Conservation (phyloP, 2,797 vertebrate species). For the Knipowitschia caucasica region DNA sequence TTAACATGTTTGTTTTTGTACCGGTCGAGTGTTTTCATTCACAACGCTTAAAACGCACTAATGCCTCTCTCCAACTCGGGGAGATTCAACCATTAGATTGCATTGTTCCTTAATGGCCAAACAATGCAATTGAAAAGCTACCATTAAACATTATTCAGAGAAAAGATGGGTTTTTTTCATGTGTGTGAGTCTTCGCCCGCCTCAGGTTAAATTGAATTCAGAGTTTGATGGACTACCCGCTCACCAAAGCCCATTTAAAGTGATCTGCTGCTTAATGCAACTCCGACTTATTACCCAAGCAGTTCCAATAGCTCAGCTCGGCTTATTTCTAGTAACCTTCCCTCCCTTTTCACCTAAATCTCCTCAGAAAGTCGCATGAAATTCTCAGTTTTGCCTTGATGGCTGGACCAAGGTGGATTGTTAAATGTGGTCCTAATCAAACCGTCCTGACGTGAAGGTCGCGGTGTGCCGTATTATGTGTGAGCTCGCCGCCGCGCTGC, state of each 20-base stretch:
- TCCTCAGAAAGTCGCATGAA: slow-evolving; percentile 31
- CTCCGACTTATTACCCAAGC: slow-evolving; percentile 53
- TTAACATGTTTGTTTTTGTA: background rate
- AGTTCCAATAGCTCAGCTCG: slow-evolving; percentile 54
- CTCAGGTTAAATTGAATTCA: slow-evolving; percentile 57
- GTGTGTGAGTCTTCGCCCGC: slow-evolving; percentile 34
- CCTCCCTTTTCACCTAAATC: slow-evolving; percentile 44
- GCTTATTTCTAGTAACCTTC: slow-evolving; percentile 54
- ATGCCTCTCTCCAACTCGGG: background rate
- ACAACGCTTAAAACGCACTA: background rate
- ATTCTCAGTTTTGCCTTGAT: slow-evolving; percentile 27
- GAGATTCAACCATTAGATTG: slow-evolving; percentile 13
- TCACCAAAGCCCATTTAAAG: slow-evolving; percentile 56
- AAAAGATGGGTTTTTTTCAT: slow-evolving; percentile 29
- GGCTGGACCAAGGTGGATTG: slow-evolving; percentile 22
- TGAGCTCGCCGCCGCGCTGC: background rate
- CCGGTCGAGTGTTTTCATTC: background rate
- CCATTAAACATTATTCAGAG: slow-evolving; percentile 27
- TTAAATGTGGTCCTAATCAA: slow-evolving; percentile 33
- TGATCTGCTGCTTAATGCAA: slow-evolving; percentile 57
- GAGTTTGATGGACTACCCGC: slow-evolving; percentile 46
- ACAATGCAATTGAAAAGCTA: slow-evolving; percentile 26
- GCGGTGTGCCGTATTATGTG: slow-evolving; percentile 15
- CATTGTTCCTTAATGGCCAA: slow-evolving; percentile 47
- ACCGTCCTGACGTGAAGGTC: slow-evolving; percentile 17